Base-by-base conservation (phyloP, 1,140 invertebrate genomes). In the Sinonovacula constricta region DNA sequence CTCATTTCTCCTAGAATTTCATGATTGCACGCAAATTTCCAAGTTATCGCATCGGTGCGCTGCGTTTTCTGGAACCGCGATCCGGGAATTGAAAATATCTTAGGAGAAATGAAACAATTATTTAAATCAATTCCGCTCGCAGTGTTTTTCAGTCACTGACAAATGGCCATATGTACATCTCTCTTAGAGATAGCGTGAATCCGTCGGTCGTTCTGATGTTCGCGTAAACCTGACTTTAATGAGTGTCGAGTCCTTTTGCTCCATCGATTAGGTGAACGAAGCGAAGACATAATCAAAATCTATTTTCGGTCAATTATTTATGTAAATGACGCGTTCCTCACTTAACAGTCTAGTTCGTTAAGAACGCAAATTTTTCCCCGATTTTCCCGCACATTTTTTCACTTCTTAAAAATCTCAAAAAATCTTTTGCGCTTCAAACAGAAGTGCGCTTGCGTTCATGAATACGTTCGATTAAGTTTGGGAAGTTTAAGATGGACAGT, bases 51-150 rank as follows among this genome's bases (percentile, higher is more conserved):
- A 62, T 74, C 57, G 63, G 36, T 74, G 70, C 57, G 45, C 59
- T 34, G 33, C 24, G 70, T 74, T 74, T 74, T 74, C 70, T 62
- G 59, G 70, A 63, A 74, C 54, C 39, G 70, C 70, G 70, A 30
- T 59, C 12, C 22, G 78, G 78, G 65, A 74, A 80, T 74, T 80
- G 78, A 74, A 72, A 60, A 80, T 36, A 57, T 60, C 65, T 80
- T 80, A 62, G 36, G 67, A 57, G 72, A 57, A 67, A 76, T 65
- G 72, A 54, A 76, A 76, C 63, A 76, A 76, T 76, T 76, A 76
- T 67, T 76, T 56, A 76, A 76, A 76, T 76, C 72, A 76, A 76
- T 76, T 76, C 72, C 72, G 72, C 72, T 65, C 24, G 62, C 59
- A 76, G 56, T 36, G 53, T 54, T 45, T 62, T 74, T 63, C 70